A percentile compares a stretch with the other conserved stretches of the same genome.
Conservation (phyloP, 2,888 invertebrate genomes). For the Hartigia nigra region DNA sequence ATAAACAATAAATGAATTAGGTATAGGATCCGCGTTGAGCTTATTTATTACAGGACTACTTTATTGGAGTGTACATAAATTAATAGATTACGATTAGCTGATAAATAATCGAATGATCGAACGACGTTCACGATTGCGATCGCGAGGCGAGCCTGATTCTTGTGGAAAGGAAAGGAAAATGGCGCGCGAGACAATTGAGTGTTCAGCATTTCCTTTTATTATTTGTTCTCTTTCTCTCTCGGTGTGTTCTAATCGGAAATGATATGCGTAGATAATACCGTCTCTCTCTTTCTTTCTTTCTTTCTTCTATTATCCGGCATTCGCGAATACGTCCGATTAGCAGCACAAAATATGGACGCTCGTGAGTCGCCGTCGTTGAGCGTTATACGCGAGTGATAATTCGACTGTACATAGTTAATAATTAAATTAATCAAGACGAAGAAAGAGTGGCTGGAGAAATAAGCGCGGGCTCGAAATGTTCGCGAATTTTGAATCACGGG, state of each 20-base stretch:
- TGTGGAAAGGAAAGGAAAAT: slow-evolving; percentile 3
- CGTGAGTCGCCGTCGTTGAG: not conserved
- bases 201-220: slow-evolving; percentile 7
- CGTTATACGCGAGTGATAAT: slow-evolving; percentile 14
- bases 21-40: slow-evolving; percentile 52
- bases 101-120: slow-evolving; percentile 17
- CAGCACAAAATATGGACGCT: not conserved
- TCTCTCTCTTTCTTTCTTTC: not conserved
- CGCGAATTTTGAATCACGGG: not conserved
- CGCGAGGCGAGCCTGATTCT: slow-evolving; percentile 8
- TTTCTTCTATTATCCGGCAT: not conserved
- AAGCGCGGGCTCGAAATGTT: not conserved
- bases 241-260: slow-evolving; percentile 23
- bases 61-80: slow-evolving; percentile 55
- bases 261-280: not conserved
- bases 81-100: slow-evolving; percentile 26
- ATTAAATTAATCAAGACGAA: not conserved
- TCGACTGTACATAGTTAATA: slow-evolving; percentile 18
- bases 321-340: not conserved
- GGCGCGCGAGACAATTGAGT: not conserved
- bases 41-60: slow-evolving; percentile 61
- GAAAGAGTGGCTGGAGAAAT: not conserved
- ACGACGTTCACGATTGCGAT: not conserved
- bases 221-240: slow-evolving; percentile 1
- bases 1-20: slow-evolving; percentile 43